Conservation (phyloP, 2,888 invertebrate genomes). For the Tachystola acroxantha region DNA sequence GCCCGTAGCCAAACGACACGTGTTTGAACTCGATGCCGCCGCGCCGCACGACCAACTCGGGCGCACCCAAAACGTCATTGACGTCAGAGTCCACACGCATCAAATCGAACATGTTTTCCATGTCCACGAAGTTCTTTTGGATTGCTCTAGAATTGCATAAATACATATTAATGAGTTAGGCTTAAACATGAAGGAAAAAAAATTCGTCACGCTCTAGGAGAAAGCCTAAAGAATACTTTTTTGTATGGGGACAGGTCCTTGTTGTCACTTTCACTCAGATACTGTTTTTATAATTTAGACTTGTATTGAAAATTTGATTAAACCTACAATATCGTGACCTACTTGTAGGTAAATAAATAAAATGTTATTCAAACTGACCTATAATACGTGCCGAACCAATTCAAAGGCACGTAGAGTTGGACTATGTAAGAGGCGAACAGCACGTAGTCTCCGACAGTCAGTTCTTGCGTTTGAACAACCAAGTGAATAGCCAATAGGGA, state of each 20-base stretch:
- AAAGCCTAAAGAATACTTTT: no score
- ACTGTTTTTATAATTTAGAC: no score
- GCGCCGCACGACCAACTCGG: constrained; percentile 81
- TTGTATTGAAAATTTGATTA: no score
- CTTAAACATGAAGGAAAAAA: no score
- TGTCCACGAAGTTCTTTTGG: constrained; percentile 98
- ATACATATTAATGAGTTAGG: no score
- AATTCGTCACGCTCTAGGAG: no score
- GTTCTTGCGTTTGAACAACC: constrained; percentile 82
- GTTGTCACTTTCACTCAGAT: no score
- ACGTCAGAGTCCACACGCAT: constrained; percentile 93
- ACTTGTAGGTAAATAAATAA: no score
- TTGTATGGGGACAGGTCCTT: no score
- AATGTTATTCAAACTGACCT: constrained; percentile 83
- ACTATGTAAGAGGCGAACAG: constrained; percentile 96
- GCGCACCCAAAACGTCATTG: constrained; percentile 88
- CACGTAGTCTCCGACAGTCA: constrained; percentile 97
- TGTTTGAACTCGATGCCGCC: constrained; percentile 92
- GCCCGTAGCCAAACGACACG: constrained; percentile 92
- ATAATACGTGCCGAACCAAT: constrained; percentile 99
- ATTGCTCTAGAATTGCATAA: constrained; percentile 86
- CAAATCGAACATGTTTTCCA: constrained; percentile 99
- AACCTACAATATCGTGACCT: no score
- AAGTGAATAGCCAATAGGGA: constrained; percentile 93
- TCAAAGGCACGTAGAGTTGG: constrained; percentile 96